Base-by-base conservation (phyloP, 2,113 vertebrate genomes). In the Seriola rivoliana region DNA sequence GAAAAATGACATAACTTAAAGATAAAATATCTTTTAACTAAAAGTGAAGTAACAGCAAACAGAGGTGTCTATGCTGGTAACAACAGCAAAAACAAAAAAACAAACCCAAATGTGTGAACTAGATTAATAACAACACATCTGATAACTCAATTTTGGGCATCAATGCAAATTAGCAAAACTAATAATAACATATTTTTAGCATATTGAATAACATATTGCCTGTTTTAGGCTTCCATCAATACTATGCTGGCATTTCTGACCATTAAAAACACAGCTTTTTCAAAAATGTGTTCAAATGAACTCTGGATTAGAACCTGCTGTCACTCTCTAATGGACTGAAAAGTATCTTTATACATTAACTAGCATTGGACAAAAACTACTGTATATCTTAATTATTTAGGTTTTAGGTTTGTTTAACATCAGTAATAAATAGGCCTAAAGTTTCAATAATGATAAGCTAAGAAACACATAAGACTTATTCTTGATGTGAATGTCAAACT, bases 1-100 rank as follows among this genome's bases (percentile, higher is more conserved):
- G 72, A 77, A 84, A 83, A 74, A 81, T 21, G 2, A 19, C 3
- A 50, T 19, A 10, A 34, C 11, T 14, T 6, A 0, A n/a, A 68
- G 64, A 69, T 72, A 69, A 63, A 73, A 54, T 40, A 23, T 2
- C 19, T 64, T 70, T 70, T 8, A 71, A 34, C 25, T 13, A 14
- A 55, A 34, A 38, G 44, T 50, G 12, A 40, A 25, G 2, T 32
- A 44, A 34, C 12, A 42, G 8, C 13, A 62, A 68, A 17, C 16
- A 6, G 3, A 0, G 12, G 5, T 60, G 32, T 34, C 17, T 2
- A 77, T 13, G 12, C 42, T 50, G 12, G 23, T 19, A 60, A 11
- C 40, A 42, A 42, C 38, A 38, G 38, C 38, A 42, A 42, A 42
- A 42, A 36, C 34, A 36, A 36, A 10, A 10, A 42, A 42, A 36